Base-by-base conservation (phyloP, 2,797 vertebrate species). In the Myoxocephalus aenaeus region DNA sequence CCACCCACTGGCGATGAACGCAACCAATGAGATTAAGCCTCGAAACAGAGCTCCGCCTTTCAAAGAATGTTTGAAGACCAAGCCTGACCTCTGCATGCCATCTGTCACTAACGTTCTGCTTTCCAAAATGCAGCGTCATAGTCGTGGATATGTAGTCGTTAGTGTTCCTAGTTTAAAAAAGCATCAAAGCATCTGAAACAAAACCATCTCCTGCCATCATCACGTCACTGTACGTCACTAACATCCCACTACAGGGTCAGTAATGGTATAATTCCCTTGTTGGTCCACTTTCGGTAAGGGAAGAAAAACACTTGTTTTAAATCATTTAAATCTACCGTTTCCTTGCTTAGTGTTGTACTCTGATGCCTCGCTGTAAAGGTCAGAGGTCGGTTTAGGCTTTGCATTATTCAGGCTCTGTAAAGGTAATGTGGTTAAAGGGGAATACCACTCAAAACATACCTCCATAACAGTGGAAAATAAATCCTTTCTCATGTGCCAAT, bases 41-140 rank as follows among this genome's bases (percentile, higher is more conserved):
- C 77, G 27, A 59, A 70, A 77, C 1, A 1, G 13, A 75, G 64
- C 84, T 83, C 83, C 4, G 14, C 68, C 86, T 65, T 13, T 32
- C 15, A 46, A 4, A 29, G 11, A 53, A 44, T 38, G 44, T 70
- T 75, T 77, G 75, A 32, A 44, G 72, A 22, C 32, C 36, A 66
- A 46, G 15, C 56, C 68, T 66, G 50, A 71, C 59, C 62, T 79
- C 79, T 91, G 82, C 91, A 93, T 90, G 91, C 50, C 1, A 32
- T 78, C 67, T 86, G 46, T 86, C 81, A 87, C 91, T 91, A 93
- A 94, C 89, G 27, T 1, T 29, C 66, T 82, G 69, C 65, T 70
- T 59, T 59, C 13, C 63, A 68, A 54, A 65, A 5, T 7, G 3
- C 74, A 51, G 29, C 44, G 40, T 38, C 51, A n/a, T 3, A 22